These are phyloP conservation scores for Rhyacichthys aspro DNA, from an alignment of 2,797 vertebrate species.

Conservation along the genomic window DNA sequence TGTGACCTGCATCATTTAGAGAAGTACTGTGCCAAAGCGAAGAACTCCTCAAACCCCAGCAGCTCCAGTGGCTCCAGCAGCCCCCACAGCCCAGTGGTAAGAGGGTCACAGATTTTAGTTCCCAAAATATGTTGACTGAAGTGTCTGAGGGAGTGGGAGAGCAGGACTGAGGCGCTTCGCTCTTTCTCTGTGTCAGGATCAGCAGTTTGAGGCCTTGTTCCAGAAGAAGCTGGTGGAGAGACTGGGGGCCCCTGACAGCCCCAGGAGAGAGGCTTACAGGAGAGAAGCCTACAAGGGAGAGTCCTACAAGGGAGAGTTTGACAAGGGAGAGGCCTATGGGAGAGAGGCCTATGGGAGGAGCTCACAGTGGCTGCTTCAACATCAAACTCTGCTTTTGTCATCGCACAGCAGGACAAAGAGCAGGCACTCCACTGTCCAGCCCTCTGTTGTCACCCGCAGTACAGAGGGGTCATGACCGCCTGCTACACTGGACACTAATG, in stretches of 20 bases:
- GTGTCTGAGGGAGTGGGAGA: too few species aligned
- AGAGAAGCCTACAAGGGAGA: slow-evolving; percentile 28
- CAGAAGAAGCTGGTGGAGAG: slow-evolving; percentile 51
- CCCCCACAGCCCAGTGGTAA: slow-evolving; percentile 9
- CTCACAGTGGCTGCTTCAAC: neutral
- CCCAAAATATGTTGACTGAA: too few species aligned
- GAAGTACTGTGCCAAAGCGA: slow-evolving; percentile 74
- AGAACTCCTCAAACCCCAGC: slow-evolving; percentile 11
- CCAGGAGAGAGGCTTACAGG: slow-evolving; percentile 42
- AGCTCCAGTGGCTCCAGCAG: slow-evolving; percentile 8
- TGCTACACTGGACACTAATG: neutral
- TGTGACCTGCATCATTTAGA: slow-evolving; percentile 75
- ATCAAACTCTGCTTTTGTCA: neutral
- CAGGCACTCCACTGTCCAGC: slow-evolving; percentile 6
- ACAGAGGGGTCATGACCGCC: neutral
- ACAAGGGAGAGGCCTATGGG: slow-evolving; percentile 21
- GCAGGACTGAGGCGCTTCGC: neutral
- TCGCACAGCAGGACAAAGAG: slow-evolving; percentile 25
- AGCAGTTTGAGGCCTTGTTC: slow-evolving; percentile 56
- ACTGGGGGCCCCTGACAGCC: slow-evolving; percentile 42
- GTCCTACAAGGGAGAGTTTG: too few species aligned
- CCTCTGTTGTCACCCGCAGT: neutral
- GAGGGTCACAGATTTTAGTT: neutral
- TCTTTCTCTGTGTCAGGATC: slow-evolving; percentile 30
- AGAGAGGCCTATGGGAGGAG: slow-evolving; percentile 37